A percentile compares a stretch with the other conserved stretches of the same genome.
phyloP scores from a whole-genome alignment of 2,113 vertebrate species.

The Heterotilapia buettikoferi region DNA sequence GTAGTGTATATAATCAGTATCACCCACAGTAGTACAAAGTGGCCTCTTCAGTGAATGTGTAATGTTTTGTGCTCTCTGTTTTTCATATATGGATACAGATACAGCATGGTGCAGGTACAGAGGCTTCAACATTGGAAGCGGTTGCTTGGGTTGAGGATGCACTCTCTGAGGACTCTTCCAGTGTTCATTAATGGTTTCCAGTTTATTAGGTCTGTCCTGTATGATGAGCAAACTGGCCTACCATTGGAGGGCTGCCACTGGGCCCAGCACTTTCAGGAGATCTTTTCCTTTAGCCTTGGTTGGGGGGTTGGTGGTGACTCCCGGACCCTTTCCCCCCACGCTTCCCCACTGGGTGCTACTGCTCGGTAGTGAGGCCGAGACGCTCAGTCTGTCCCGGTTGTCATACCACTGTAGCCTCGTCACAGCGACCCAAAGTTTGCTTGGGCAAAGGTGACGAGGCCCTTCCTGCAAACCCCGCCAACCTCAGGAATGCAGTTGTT shows the following conservation, averaged over 20 bases:
- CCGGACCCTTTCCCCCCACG: no score
- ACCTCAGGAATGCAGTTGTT: not conserved
- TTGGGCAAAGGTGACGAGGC: not conserved
- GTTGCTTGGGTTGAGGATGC: not conserved
- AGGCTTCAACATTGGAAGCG: not conserved
- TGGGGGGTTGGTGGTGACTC: no score
- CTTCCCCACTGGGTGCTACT: no score
- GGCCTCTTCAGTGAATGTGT: not conserved
- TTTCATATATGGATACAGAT: not conserved
- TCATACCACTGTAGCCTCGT: not conserved
- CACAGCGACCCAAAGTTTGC: not conserved
- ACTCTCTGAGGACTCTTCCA: no score
- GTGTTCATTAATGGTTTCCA: not conserved
- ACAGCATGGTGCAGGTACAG: not conserved
- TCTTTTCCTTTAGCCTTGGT: not conserved
- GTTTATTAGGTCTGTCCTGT: not conserved
- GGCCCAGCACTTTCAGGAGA: not conserved
- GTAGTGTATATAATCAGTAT: rapidly evolving
- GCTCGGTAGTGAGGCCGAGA: no score
- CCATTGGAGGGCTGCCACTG: not conserved
- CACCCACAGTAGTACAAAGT: not conserved
- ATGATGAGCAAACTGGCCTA: not conserved
- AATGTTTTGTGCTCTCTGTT: not conserved
- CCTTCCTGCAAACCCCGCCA: rapidly evolving
- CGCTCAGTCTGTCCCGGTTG: not conserved